Percentiles rank a stretch among this genome's conserved stretches.
Conservation (phyloP, 2,888 invertebrate species). For the Brenthis ino region DNA sequence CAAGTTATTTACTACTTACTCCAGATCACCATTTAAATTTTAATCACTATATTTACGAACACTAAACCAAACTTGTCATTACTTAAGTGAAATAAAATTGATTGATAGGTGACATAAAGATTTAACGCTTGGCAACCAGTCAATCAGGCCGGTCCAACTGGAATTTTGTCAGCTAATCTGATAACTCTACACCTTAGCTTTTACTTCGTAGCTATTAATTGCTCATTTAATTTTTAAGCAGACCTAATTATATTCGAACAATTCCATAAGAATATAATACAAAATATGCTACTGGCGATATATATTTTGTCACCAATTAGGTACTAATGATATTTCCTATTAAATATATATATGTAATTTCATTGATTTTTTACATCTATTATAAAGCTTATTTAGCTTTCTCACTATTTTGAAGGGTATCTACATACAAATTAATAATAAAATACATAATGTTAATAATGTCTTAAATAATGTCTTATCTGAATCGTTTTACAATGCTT, state of each 20-base stretch:
- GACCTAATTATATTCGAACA: neutral
- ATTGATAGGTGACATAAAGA: conserved; percentile 77
- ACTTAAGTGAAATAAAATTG: conserved; percentile 62
- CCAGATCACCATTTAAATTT: conserved; percentile 22
- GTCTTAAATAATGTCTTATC: no score
- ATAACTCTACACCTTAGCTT: conserved; percentile 56
- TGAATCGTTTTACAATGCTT: no score
- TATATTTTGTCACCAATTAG: neutral
- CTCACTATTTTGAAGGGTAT: no score
- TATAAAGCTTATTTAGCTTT: no score
- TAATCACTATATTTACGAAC: conserved; percentile 34
- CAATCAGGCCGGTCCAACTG: conserved; percentile 61
- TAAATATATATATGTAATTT: no score
- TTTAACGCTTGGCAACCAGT: conserved; percentile 64
- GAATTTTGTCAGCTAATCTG: conserved; percentile 49
- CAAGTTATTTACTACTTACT: conserved; percentile 24
- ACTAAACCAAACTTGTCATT: conserved; percentile 38
- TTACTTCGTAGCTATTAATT: conserved; percentile 28
- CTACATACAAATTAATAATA: no score
- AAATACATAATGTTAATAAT: no score
- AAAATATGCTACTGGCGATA: no score
- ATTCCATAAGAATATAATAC: neutral
- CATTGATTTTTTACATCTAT: no score
- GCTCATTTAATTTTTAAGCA: conserved; percentile 26
- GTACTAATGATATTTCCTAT: no score